Conservation (phyloP, 2,113 vertebrate species). For the Sterna hirundo region DNA sequence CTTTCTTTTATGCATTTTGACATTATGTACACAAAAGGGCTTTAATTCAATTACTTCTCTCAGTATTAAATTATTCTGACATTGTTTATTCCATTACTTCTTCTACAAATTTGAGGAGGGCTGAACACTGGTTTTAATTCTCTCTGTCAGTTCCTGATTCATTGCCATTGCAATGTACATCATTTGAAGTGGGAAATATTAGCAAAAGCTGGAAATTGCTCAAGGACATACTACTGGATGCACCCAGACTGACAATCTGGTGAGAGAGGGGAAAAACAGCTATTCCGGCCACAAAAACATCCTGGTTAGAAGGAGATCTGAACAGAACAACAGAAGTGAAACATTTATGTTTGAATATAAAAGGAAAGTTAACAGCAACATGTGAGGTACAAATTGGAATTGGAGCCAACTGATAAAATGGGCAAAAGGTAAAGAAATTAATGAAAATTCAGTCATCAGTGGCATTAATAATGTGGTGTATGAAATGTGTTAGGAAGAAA, state of each 20-base stretch:
- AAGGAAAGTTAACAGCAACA: not conserved
- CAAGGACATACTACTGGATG: slow-evolving; percentile 54
- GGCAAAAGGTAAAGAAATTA: not conserved
- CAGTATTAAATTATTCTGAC: slow-evolving; percentile 72
- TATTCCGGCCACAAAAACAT: not conserved
- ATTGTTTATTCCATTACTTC: slow-evolving; percentile 71
- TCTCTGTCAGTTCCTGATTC: slow-evolving; percentile 60
- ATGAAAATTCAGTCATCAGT: not conserved
- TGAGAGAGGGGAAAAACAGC: not conserved
- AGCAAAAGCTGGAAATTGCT: slow-evolving; percentile 61
- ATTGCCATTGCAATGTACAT: slow-evolving; percentile 52
- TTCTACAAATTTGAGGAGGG: slow-evolving; percentile 58
- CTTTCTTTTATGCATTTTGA: slow-evolving; percentile 67
- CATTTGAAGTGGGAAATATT: slow-evolving; percentile 69
- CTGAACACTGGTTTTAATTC: slow-evolving; percentile 65
- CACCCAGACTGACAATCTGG: slow-evolving; percentile 3
- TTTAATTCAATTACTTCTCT: slow-evolving; percentile 66
- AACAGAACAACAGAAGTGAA: not conserved
- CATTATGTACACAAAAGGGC: slow-evolving; percentile 66
- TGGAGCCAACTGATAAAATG: not conserved
- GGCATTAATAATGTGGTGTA: not conserved
- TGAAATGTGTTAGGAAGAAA: not conserved
- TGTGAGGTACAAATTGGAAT: not conserved
- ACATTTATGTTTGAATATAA: not conserved
- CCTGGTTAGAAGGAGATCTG: not conserved